Base-by-base conservation (phyloP, 2,113 vertebrate genomes). In the Cichladusa arquata region DNA sequence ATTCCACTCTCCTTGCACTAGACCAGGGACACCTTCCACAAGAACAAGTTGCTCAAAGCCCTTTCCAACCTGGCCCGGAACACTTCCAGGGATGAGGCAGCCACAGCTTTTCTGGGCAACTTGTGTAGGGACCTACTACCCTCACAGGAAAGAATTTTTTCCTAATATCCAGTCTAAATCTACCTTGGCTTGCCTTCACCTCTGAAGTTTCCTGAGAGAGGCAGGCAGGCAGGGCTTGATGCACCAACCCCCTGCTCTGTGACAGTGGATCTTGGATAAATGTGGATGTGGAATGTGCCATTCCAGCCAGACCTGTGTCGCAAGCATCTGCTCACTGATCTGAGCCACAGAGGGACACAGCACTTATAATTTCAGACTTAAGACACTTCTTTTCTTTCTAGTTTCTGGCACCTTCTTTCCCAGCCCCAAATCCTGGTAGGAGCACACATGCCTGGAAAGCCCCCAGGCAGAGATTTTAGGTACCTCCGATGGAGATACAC, bases 31-130 rank as follows among this genome's bases (percentile, higher is more conserved):
- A 62, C 12, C 17, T 71, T 42, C 31, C 34, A 28, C 19, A 33
- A 50, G 10, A 26, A 5, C 9, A 65, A 57, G 18, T 42, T 81
- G 44, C 44, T 81, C 44, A 64, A 81, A 58, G 36, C 26, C 18
- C 18, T 60, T 8, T 58, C 26, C 36, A 65, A 4, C 33, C 36
- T 58, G 33, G 26, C 31, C 19, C 0, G 0, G 28, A 23, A 26
- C 42, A 66, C 19, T 73, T 58, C 34, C 44, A 51, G 51, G 26
- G 33, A 57, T 44, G 19, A 38, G 26, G 26, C 38, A 81, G 44
- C 38, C 60, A 47, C 53, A 53, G 15, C 38, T 74, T 67, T 73
- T 60, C 61, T 60, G 38, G 11, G 10, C 36, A 51, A 9, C 26
- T 40, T 81, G 18, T 50, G 50, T 22, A 48, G 8, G 12, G 34